Percentiles rank a stretch among this genome's conserved stretches.
These are phyloP conservation scores for Tineola bisselliella DNA, from an alignment of 2,888 invertebrate genomes.

Conservation along the genomic window DNA sequence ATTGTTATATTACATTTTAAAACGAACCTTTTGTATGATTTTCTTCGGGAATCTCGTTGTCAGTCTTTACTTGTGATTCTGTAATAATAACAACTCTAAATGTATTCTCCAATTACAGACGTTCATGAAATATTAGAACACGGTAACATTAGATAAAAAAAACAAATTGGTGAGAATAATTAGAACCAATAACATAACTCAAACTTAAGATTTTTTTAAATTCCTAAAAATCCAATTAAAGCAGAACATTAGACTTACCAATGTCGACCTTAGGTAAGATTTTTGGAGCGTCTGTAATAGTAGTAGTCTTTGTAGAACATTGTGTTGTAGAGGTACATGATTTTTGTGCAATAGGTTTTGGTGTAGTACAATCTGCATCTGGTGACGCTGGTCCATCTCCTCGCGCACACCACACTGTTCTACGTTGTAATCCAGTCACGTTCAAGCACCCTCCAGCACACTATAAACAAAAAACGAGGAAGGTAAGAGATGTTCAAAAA, in stretches of 20 bases:
- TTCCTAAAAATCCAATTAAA: no score
- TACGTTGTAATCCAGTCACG: constrained; percentile 48
- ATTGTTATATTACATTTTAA: neutral
- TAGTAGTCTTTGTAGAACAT: neutral
- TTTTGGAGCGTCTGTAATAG: neutral
- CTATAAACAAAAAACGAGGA: constrained; percentile 31
- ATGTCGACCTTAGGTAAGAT: neutral
- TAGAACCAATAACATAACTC: no score
- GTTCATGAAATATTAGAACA: no score
- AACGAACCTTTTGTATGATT: constrained; percentile 23
- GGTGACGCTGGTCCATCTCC: constrained; percentile 27
- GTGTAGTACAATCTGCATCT: constrained; percentile 39
- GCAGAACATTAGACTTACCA: neutral
- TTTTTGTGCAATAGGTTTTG: constrained; percentile 38
- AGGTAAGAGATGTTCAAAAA: no score
- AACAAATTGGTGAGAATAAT: no score
- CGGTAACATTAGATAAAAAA: no score
- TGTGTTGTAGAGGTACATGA: constrained; percentile 23
- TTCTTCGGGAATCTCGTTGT: constrained; percentile 22
- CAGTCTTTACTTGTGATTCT: constrained; percentile 38
- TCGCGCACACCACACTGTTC: constrained; percentile 61
- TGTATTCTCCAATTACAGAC: no score
- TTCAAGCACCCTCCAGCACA: constrained; percentile 44
- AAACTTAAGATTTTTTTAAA: no score
- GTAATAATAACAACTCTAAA: constrained; percentile 16